These are phyloP conservation scores for Ifrita kowaldi DNA, from an alignment of 2,113 vertebrate species.

Conservation along the genomic window DNA sequence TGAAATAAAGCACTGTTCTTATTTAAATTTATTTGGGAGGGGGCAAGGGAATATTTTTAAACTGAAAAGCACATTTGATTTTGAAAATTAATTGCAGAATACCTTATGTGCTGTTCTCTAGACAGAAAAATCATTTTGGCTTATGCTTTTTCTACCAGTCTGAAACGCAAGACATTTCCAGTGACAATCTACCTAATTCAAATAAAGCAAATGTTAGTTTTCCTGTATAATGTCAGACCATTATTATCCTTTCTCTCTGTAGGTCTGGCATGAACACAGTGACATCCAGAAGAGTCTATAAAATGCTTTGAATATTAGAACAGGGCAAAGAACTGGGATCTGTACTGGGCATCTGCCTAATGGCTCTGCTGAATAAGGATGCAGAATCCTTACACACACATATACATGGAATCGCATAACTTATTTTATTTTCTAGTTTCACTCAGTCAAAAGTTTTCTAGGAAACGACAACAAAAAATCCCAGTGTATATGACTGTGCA, in stretches of 20 bases:
- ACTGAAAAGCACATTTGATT: neutral
- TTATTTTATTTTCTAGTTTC: neutral
- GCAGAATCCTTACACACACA: neutral
- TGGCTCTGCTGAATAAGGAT: neutral
- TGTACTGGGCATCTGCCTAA: neutral
- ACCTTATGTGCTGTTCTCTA: neutral
- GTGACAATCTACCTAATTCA: neutral
- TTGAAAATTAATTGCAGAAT: neutral
- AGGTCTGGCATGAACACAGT: neutral
- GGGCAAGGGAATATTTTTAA: neutral
- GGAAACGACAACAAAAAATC: neutral
- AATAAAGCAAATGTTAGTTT: neutral
- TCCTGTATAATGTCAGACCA: neutral
- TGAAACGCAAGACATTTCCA: neutral
- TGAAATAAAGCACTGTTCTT: neutral
- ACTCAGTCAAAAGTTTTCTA: neutral
- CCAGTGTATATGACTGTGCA: neutral
- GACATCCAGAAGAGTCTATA: neutral
- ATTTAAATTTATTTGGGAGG: neutral
- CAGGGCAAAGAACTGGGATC: neutral
- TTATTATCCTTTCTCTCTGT: neutral
- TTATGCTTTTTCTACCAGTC: neutral
- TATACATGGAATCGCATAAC: neutral
- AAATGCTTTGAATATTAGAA: slow-evolving; percentile 7
- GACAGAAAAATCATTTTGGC: neutral